Evolutionary conservation across 2,113 vertebrate genomes (phyloP).

Genomic region (Salvelinus sp.): DNA sequence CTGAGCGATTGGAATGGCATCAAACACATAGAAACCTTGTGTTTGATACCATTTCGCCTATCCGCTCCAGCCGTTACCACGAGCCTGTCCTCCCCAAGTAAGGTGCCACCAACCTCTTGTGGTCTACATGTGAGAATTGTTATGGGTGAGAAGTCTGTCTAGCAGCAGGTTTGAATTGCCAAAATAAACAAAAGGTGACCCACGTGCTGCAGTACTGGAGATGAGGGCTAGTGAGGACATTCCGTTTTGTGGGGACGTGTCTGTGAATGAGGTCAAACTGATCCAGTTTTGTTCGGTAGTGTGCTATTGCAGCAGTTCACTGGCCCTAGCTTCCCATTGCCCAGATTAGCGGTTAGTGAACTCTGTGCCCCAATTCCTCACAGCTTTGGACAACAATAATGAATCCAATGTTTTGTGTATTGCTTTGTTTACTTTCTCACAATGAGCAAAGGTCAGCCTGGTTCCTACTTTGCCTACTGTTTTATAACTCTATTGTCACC

Average conservation of each 20-base stretch:
- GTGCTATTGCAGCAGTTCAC: neutral
- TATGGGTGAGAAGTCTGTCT: neutral
- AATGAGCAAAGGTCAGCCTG: conserved; percentile 37
- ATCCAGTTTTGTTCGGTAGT: neutral
- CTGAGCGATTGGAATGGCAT: too few species aligned
- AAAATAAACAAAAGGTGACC: conserved; percentile 48
- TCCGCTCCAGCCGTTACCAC: too few species aligned
- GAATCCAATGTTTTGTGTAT: neutral
- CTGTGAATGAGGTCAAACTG: neutral
- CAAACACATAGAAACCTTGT: too few species aligned
- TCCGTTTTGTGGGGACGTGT: neutral
- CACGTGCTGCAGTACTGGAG: conserved; percentile 12
- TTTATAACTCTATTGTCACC: neutral
- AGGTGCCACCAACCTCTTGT: too few species aligned
- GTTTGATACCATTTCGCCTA: too few species aligned
- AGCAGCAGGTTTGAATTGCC: conserved; percentile 21
- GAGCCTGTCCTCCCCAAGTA: neutral
- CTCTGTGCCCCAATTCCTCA: conserved; percentile 15
- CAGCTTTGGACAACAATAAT: neutral
- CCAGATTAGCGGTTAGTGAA: conserved; percentile 14
- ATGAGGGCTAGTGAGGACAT: neutral
- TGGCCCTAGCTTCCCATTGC: neutral
- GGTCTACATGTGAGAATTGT: neutral
- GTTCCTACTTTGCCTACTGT: neutral
- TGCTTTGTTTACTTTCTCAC: neutral